Conservation (phyloP, 2,797 vertebrate genomes). For the Rhabdomys pumilio region DNA sequence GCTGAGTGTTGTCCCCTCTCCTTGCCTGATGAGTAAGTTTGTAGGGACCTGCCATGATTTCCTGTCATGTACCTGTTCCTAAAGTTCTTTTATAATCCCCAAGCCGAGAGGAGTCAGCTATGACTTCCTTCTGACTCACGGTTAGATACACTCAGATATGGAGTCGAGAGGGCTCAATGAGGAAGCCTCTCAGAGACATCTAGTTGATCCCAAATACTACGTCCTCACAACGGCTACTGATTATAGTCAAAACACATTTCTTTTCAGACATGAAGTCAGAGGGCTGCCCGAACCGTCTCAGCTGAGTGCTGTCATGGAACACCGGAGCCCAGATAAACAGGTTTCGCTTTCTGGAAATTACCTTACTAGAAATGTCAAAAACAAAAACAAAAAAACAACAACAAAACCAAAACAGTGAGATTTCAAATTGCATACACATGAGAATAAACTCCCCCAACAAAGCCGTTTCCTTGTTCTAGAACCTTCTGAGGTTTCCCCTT, state of each 20-base stretch:
- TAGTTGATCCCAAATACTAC: slow-evolving; percentile 57
- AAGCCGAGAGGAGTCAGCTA: slow-evolving; percentile 25
- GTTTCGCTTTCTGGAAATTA: background rate
- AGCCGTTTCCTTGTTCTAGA: background rate
- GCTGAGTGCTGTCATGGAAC: slow-evolving; percentile 3
- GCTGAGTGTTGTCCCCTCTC: background rate
- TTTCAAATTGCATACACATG: background rate
- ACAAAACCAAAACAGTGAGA: background rate
- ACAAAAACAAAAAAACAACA: background rate
- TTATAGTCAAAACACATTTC: slow-evolving; percentile 50
- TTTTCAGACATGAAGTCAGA: slow-evolving; percentile 80
- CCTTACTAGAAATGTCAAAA: background rate
- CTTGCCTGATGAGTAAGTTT: slow-evolving; percentile 60
- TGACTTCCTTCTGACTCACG: slow-evolving; percentile 61
- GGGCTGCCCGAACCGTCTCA: slow-evolving; percentile 28
- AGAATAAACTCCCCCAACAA: background rate
- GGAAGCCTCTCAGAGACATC: slow-evolving; percentile 54
- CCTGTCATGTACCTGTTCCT: slow-evolving; percentile 64
- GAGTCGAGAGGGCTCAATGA: slow-evolving; percentile 16
- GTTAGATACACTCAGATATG: slow-evolving; percentile 36
- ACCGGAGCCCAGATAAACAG: background rate
- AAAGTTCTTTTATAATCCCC: slow-evolving; percentile 75
- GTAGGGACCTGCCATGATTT: slow-evolving; percentile 29
- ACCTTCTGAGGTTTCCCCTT: background rate
- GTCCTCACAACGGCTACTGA: slow-evolving; percentile 61